These are phyloP conservation scores for Poecilia velifera DNA, from an alignment of 2,797 vertebrate species.

Conservation along the genomic window DNA sequence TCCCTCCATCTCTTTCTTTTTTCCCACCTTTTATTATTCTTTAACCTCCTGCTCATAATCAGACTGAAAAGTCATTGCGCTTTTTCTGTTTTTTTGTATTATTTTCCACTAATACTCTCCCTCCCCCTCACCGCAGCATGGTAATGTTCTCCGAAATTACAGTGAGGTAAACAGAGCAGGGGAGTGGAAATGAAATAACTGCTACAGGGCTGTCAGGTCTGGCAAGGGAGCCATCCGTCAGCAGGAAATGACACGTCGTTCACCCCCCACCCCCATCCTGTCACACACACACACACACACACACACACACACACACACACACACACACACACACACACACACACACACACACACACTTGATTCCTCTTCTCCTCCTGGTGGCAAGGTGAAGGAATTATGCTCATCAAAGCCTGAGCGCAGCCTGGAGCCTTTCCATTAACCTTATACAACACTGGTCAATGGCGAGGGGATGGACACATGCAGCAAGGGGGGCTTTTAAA, in stretches of 20 bases:
- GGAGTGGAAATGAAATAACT: constrained; percentile 76
- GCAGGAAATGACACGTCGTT: constrained; percentile 70
- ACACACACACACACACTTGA: constrained; percentile 45
- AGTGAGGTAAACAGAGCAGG: constrained; percentile 78
- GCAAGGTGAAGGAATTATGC: constrained; percentile 80
- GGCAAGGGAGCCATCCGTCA: constrained; percentile 75
- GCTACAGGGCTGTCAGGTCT: constrained; percentile 73
- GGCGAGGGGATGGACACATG: constrained; percentile 34
- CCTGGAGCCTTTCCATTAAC: constrained; percentile 79
- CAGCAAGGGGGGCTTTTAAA: neutral
- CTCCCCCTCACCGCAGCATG: constrained; percentile 37
- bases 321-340: constrained; percentile 3
- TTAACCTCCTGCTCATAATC: constrained; percentile 54
- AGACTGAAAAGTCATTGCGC: constrained; percentile 21
- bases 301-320: constrained; percentile 18
- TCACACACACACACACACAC: no score
- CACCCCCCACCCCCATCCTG: constrained; percentile 10
- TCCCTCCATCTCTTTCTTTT: constrained; percentile 38
- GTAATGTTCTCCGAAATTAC: constrained; percentile 78
- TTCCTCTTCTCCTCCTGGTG: constrained; percentile 71
- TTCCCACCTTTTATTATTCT: constrained; percentile 39
- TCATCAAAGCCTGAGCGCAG: constrained; percentile 66
- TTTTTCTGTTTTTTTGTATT: constrained; percentile 6
- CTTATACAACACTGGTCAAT: constrained; percentile 66
- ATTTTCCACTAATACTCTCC: constrained; percentile 30